These are phyloP conservation scores for Crax fasciolata DNA, from an alignment of 2,797 vertebrate species.

Conservation along the genomic window DNA sequence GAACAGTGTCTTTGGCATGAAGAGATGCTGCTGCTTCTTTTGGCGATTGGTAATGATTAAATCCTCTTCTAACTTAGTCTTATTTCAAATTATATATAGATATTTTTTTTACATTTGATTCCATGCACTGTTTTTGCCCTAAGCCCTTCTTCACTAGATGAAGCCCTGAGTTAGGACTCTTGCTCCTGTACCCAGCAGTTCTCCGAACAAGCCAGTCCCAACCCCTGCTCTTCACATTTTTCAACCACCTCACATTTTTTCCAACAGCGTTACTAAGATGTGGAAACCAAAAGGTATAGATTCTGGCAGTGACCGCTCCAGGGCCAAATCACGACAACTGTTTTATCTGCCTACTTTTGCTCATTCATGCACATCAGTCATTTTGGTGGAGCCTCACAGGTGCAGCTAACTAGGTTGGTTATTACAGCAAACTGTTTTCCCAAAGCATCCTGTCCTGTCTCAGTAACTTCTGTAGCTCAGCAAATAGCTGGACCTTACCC, in stretches of 20 bases:
- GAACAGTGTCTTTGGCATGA: not conserved
- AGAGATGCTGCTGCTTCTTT: not conserved
- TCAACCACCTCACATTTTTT: not conserved
- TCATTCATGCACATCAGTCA: not conserved
- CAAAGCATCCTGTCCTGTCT: not conserved
- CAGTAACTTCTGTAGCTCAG: constrained; percentile 33
- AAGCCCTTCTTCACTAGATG: not conserved
- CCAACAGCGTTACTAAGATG: not conserved
- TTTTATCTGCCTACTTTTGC: not conserved
- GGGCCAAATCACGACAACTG: not conserved
- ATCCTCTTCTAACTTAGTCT: not conserved
- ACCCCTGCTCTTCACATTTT: not conserved
- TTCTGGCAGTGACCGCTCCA: not conserved
- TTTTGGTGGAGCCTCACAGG: not conserved
- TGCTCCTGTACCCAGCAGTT: not conserved
- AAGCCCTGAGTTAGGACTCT: not conserved
- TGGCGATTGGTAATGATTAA: not conserved
- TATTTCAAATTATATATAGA: not conserved
- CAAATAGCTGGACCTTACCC: not conserved
- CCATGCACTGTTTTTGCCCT: not conserved
- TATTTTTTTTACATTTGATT: not conserved
- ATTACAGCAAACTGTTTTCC: constrained; percentile 3
- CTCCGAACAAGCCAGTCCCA: not conserved
- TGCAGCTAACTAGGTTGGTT: not conserved
- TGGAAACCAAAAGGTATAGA: not conserved